Percentiles rank a stretch among this genome's conserved stretches.
Evolutionary conservation across 2,797 vertebrate species (phyloP).

Genomic region (Sphenopsis melanotis): DNA sequence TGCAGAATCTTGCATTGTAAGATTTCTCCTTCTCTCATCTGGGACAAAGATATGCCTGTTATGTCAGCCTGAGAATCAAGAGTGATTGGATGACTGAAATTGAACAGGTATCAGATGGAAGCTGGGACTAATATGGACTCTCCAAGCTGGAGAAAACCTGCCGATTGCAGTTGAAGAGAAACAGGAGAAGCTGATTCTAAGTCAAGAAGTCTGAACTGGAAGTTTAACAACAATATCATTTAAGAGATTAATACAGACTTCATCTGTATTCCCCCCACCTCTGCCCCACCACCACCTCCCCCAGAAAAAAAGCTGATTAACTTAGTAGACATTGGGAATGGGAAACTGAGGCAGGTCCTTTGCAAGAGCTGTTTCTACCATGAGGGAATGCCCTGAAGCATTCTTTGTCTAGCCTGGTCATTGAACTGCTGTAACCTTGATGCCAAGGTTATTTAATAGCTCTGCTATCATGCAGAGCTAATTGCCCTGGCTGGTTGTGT

Average conservation of each 20-base stretch:
- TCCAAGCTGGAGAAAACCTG: background rate
- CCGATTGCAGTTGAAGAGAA: background rate
- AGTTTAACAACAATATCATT: background rate
- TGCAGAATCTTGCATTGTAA: background rate
- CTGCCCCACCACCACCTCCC: rapidly evolving
- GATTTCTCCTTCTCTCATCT: background rate
- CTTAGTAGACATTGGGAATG: background rate
- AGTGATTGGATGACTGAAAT: background rate
- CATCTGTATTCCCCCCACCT: background rate
- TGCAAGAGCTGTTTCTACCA: background rate
- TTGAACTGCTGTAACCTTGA: constrained; percentile 30
- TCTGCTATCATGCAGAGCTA: background rate
- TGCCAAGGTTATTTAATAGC: constrained; percentile 27
- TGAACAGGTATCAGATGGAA: background rate
- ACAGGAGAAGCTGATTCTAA: background rate
- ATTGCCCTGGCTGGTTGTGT: background rate
- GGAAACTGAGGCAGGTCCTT: background rate
- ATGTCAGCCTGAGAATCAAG: background rate
- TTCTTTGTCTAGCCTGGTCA: background rate
- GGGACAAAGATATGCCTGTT: background rate
- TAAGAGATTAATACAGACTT: background rate
- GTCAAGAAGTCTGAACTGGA: background rate
- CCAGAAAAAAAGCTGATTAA: background rate
- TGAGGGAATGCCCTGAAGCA: background rate
- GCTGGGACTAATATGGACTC: background rate